Evolutionary conservation across 92 coral and sea anemone genomes (phyloP), one percentile per base, ranked within the genome.

Genomic region (Epizoanthus illoricatus): DNA sequence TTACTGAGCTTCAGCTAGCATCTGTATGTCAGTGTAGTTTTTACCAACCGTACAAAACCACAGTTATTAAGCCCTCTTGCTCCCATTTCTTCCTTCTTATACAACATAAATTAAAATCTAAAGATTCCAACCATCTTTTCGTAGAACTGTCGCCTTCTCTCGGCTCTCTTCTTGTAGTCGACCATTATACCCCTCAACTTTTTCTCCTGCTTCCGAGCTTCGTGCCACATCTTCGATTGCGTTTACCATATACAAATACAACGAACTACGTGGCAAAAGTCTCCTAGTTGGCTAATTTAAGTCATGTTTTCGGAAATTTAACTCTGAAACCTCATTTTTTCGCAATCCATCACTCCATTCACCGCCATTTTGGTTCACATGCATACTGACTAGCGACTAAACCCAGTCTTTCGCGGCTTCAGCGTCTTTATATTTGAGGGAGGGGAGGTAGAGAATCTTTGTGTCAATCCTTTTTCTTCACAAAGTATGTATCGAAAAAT

Each of bases 171-270:
- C 57, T 90, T 90, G 93, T 91, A 96, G 85, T 96, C 92, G 79
- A 96, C 99, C 99, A 96, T 96, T 86, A 96, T 96, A 7, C 98
- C 98, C 18, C 99, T 86, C 70, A 96, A 71, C 68, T 96, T 96
- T 82, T 87, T 89, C 85, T 96, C 99, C 69, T 94, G 98, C 56
- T 85, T 87, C 78, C 99, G 92, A 19, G 99, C 99, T 68, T 96
- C 99, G 90, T 96, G 99, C 99, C 99, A 96, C 99, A 96, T 96
- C 11, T 84, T 94, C 56, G 74, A 54, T 59, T 5, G 7, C 39
- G 45, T 61, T 10, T 4, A 39, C 40, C 20, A 68, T 7, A 68
- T 7, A 68, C 47, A 36, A 39, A 10, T 19, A 5, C 10, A 68
- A 68, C 52, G 10, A 68, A 68, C 8, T 3, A 47, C 8, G 52